A percentile compares a stretch with the other conserved stretches of the same genome.
phyloP scores from a whole-genome alignment of 2,113 vertebrate species.

The Scophthalmus maximus region DNA sequence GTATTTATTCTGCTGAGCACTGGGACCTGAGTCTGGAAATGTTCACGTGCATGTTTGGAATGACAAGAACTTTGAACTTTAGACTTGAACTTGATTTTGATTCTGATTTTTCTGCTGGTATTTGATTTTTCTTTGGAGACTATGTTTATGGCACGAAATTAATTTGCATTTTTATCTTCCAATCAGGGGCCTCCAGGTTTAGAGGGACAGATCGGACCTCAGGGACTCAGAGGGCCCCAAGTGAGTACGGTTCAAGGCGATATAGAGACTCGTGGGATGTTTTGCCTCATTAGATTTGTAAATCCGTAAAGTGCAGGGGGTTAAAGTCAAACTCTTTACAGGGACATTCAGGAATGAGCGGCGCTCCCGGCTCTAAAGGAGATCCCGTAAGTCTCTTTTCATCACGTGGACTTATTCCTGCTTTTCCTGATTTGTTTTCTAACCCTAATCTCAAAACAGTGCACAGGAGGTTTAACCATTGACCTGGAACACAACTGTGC shows the following conservation, averaged over 20 bases:
- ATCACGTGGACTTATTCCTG: background rate
- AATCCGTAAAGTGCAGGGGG: too few species aligned
- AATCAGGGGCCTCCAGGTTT: constrained; percentile 86
- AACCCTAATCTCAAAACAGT: too few species aligned
- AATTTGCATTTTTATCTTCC: constrained; percentile 26
- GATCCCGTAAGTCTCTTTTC: constrained; percentile 79
- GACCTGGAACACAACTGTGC: too few species aligned
- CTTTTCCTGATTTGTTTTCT: background rate
- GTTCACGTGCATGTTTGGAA: too few species aligned
- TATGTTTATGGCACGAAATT: constrained; percentile 9
- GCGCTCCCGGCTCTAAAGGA: constrained; percentile 86
- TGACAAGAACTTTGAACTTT: too few species aligned
- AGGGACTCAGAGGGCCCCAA: constrained; percentile 83
- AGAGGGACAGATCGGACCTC: constrained; percentile 83
- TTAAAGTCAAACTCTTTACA: constrained; percentile 56
- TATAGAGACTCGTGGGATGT: background rate
- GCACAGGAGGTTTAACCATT: too few species aligned
- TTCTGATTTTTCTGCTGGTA: background rate
- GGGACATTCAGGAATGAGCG: constrained; percentile 83
- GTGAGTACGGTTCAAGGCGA: constrained; percentile 70
- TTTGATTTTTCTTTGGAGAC: constrained; percentile 7
- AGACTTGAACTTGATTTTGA: too few species aligned
- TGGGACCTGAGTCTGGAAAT: too few species aligned
- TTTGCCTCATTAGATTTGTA: background rate
- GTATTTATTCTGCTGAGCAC: too few species aligned